These are phyloP conservation scores for Agapostemon virescens DNA, from an alignment of 2,888 invertebrate species.

Conservation along the genomic window DNA sequence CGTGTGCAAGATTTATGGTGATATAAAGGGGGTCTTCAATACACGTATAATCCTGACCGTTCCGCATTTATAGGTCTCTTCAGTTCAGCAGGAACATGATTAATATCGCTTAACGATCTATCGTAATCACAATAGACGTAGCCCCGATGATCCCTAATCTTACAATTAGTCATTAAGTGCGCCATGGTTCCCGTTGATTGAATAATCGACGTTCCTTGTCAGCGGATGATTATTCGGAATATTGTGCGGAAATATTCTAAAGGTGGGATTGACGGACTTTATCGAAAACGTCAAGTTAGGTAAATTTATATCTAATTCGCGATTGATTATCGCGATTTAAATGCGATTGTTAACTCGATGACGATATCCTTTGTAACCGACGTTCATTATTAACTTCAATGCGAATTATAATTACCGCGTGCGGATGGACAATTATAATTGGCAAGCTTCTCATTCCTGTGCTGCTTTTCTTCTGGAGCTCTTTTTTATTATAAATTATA, in stretches of 20 bases:
- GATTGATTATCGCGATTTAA: not conserved
- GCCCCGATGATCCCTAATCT: conserved; percentile 53
- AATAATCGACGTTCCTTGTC: conserved; percentile 45
- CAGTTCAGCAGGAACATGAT: conserved; percentile 44
- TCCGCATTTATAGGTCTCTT: conserved; percentile 46
- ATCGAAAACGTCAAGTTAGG: not conserved
- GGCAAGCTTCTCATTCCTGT: not conserved
- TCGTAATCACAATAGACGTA: conserved; percentile 50
- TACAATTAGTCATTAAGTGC: conserved; percentile 51
- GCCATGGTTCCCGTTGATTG: conserved; percentile 36
- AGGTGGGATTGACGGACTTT: not conserved
- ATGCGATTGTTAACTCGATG: not conserved
- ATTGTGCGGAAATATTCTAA: conserved; percentile 25
- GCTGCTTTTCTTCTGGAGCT: not conserved
- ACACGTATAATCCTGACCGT: conserved; percentile 28
- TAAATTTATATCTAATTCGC: not conserved
- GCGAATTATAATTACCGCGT: not conserved
- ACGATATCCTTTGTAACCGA: not conserved
- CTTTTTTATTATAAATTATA: not conserved
- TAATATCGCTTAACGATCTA: conserved; percentile 50
- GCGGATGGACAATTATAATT: not conserved
- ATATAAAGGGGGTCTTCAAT: conserved; percentile 16
- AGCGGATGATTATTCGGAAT: conserved; percentile 15
- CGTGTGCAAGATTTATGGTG: conserved; percentile 3
- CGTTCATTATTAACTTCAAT: not conserved